These are phyloP conservation scores for Spialia ferax DNA, from an alignment of 2,888 invertebrate species.

Conservation along the genomic window DNA sequence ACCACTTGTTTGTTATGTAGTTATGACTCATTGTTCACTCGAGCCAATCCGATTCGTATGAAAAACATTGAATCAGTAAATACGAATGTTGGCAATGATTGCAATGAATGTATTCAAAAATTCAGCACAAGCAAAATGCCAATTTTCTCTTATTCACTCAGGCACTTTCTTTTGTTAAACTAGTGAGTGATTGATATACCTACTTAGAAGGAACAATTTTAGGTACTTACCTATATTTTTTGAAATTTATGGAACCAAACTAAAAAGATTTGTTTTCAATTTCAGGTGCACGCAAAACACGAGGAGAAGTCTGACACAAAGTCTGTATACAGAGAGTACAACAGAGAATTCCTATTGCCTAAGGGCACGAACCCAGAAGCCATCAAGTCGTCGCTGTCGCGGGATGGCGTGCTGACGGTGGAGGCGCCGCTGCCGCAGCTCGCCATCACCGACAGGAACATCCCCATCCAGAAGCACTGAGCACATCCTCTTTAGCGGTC, in stretches of 20 bases:
- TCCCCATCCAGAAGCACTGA: slow-evolving; percentile 91
- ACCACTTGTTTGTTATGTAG: background rate
- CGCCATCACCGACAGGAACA: slow-evolving; percentile 92
- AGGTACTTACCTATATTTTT: too few species aligned
- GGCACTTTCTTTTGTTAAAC: background rate
- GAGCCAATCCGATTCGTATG: slow-evolving; percentile 16
- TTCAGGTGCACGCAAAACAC: slow-evolving; percentile 98
- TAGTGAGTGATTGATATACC: too few species aligned
- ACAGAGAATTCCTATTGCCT: slow-evolving; percentile 98
- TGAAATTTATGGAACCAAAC: too few species aligned
- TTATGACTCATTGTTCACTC: slow-evolving; percentile 14
- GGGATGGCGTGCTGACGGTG: slow-evolving; percentile 98
- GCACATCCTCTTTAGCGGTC: slow-evolving; percentile 53
- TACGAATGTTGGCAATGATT: slow-evolving; percentile 34
- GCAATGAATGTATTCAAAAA: slow-evolving; percentile 25
- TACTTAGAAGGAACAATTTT: too few species aligned
- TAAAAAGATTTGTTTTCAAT: slow-evolving; percentile 48
- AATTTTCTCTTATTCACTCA: slow-evolving; percentile 11
- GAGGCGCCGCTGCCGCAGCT: slow-evolving; percentile 98
- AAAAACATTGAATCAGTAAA: slow-evolving; percentile 28
- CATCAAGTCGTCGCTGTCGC: slow-evolving; percentile 98
- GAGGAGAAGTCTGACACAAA: slow-evolving; percentile 99
- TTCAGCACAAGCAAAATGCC: slow-evolving; percentile 30
- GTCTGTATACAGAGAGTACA: slow-evolving; percentile 99
- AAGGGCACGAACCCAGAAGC: slow-evolving; percentile 98